A percentile compares a stretch with the other conserved stretches of the same genome.
Conservation (phyloP, 1,140 invertebrate species). For the Heliconius hewitsoni region DNA sequence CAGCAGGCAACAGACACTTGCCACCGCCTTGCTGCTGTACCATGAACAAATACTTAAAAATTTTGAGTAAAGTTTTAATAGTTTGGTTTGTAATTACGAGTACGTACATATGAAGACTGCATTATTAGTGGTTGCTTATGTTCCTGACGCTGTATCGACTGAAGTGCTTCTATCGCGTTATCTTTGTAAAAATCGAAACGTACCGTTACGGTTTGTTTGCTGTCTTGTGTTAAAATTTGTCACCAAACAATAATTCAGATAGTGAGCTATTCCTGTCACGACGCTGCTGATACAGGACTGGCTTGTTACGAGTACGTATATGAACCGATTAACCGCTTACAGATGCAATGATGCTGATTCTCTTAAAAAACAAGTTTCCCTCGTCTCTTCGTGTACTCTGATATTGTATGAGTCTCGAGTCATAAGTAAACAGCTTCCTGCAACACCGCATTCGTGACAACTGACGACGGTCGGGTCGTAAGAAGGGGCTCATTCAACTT, state of each 20-base stretch:
- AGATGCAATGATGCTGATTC: neutral
- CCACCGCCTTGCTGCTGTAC: neutral
- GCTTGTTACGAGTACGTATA: too few species aligned
- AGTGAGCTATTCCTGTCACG: neutral
- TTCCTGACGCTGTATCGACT: neutral
- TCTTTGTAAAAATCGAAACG: neutral
- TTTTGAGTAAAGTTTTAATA: too few species aligned
- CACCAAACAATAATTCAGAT: neutral
- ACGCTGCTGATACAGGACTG: neutral
- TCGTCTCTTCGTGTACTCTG: neutral
- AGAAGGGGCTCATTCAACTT: slow-evolving; percentile 20
- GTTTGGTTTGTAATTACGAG: too few species aligned
- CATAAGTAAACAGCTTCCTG: slow-evolving; percentile 23
- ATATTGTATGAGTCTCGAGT: neutral
- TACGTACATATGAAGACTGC: too few species aligned
- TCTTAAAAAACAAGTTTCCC: neutral
- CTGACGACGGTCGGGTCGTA: neutral
- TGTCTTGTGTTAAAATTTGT: neutral
- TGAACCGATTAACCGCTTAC: neutral
- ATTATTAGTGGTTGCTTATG: neutral
- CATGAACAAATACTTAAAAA: too few species aligned
- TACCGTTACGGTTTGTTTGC: neutral
- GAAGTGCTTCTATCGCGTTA: neutral
- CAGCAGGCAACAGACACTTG: neutral
- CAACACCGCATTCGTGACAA: slow-evolving; percentile 16